These are phyloP conservation scores for Oscheius sp. DNA, from an alignment of 2,888 invertebrate species.

Conservation along the genomic window DNA sequence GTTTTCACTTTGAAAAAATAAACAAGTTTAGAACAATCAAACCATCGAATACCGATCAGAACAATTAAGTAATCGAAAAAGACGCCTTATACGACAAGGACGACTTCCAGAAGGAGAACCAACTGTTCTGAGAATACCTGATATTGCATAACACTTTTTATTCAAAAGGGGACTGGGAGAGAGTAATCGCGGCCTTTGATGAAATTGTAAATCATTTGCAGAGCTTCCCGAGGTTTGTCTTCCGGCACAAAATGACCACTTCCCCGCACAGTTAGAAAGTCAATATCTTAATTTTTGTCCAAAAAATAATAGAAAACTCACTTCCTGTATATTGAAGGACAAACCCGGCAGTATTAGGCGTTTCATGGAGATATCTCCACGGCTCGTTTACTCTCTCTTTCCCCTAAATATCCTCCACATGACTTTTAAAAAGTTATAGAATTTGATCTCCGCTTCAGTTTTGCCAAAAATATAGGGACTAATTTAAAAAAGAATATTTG, in stretches of 20 bases:
- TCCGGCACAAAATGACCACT: slow-evolving; percentile 60
- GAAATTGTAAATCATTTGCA: slow-evolving; percentile 57
- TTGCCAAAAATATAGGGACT: no score
- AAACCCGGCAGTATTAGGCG: slow-evolving; percentile 41
- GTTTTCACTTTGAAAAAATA: no score
- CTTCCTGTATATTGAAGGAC: slow-evolving; percentile 39
- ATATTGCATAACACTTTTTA: no score
- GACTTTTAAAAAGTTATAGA: not conserved
- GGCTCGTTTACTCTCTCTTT: slow-evolving; percentile 39
- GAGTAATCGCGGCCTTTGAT: slow-evolving; percentile 49
- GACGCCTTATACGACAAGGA: no score
- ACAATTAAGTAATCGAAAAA: no score
- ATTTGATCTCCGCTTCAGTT: no score
- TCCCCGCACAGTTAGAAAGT: slow-evolving; percentile 56
- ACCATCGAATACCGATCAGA: no score
- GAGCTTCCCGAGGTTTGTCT: slow-evolving; percentile 53
- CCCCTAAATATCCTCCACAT: slow-evolving; percentile 9
- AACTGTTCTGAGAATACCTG: no score
- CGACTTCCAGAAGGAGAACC: no score
- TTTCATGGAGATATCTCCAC: slow-evolving; percentile 42
- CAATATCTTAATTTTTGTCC: slow-evolving; percentile 31
- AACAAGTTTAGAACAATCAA: no score
- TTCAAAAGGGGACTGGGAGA: slow-evolving; percentile 26
- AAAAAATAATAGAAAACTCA: not conserved
- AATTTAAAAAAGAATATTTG: no score